Percentiles rank a stretch among this genome's conserved stretches.
Conservation (phyloP, 1,140 invertebrate species). For the Drosophila ambigua region DNA sequence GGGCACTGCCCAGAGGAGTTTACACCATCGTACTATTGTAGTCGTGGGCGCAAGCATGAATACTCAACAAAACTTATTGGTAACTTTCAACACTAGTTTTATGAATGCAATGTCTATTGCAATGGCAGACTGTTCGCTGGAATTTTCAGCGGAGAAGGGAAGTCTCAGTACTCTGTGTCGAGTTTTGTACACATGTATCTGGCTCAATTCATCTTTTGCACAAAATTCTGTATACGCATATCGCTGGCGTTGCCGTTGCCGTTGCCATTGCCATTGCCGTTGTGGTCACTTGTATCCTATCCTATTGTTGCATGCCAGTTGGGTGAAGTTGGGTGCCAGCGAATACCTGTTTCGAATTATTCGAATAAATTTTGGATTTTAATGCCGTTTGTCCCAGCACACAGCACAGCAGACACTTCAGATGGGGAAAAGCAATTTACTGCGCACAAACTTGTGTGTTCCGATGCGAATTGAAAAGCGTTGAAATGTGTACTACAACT, state of each 20-base stretch:
- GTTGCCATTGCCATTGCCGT: background rate
- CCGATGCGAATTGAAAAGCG: slow-evolving; percentile 39
- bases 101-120: no score
- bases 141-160: no score
- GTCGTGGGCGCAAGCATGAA: no score
- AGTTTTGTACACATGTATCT: background rate
- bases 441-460: slow-evolving; percentile 13
- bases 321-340: no score
- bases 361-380: no score
- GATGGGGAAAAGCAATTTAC: background rate
- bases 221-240: slow-evolving; percentile 46
- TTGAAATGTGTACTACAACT: slow-evolving; percentile 60
- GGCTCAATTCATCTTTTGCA: slow-evolving; percentile 17
- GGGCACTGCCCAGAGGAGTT: no score
- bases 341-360: background rate
- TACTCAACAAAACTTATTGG: no score
- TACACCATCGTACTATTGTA: no score
- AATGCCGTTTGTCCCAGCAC: no score
- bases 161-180: no score
- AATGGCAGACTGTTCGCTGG: no score
- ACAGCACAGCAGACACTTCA: background rate
- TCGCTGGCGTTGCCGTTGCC: slow-evolving; percentile 1
- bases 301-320: background rate
- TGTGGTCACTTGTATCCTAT: background rate
- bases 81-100: no score